Evolutionary conservation across 2,113 vertebrate genomes (phyloP).

Genomic region (Poeciliopsis turrubarensis): DNA sequence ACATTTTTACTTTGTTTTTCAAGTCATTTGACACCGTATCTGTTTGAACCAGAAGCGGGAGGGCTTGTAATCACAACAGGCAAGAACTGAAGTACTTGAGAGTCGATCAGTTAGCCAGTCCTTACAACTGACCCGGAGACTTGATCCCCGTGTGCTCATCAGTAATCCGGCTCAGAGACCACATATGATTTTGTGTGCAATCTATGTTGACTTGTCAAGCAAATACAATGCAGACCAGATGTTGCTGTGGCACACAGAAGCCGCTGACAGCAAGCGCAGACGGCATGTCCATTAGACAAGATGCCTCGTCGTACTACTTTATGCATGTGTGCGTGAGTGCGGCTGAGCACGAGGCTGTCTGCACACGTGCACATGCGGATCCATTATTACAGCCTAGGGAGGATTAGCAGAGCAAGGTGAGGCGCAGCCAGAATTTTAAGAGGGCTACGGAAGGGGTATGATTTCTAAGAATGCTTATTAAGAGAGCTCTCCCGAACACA

Average conservation of each 20-base stretch:
- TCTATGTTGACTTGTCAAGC: conserved; percentile 49
- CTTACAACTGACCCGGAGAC: conserved; percentile 11
- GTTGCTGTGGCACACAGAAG: conserved; percentile 41
- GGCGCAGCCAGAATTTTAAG: conserved; percentile 57
- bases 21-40: neutral
- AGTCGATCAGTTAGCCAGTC: neutral
- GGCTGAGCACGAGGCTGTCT: neutral
- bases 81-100: neutral
- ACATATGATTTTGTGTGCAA: conserved; percentile 23
- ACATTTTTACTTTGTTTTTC: neutral
- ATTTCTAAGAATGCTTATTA: conserved; percentile 63
- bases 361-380: conserved; percentile 31
- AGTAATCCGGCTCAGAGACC: conserved; percentile 24
- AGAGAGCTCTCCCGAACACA: conserved; percentile 11
- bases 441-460: conserved; percentile 34
- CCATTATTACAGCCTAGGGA: conserved; percentile 59
- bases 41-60: conserved; percentile 1
- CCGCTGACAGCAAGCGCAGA: conserved; percentile 43
- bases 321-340: conserved; percentile 15
- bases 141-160: conserved; percentile 5
- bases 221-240: conserved; percentile 54
- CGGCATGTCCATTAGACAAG: conserved; percentile 50
- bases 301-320: conserved; percentile 39
- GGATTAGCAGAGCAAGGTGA: conserved; percentile 70
- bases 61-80: neutral